Percentiles rank a stretch among this genome's conserved stretches.
Conservation (phyloP, 2,113 vertebrate genomes). For the Gobius niger region DNA sequence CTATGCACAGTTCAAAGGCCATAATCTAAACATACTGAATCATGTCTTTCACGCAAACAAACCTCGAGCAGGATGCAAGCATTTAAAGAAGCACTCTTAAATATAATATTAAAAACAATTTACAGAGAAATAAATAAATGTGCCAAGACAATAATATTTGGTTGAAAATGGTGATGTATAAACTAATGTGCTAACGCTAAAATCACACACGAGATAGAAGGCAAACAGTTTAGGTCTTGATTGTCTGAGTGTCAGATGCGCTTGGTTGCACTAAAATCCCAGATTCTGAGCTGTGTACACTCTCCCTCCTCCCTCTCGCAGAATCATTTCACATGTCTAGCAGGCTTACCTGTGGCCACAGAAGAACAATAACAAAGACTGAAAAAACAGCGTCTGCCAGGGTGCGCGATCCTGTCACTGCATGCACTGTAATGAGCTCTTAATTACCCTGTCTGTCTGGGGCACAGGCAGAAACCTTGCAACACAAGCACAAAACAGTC, state of each 20-base stretch:
- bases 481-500: conserved; percentile 54
- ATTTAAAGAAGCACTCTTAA: conserved; percentile 4
- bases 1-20: conserved; percentile 43
- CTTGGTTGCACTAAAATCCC: conserved; percentile 66
- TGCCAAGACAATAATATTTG: conserved; percentile 43
- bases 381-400: conserved; percentile 66
- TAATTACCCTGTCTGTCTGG: conserved; percentile 79
- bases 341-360: conserved; percentile 71
- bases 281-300: conserved; percentile 42
- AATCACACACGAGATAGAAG: conserved; percentile 56
- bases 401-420: conserved; percentile 71
- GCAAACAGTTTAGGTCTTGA: conserved; percentile 69
- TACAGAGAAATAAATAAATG: neutral
- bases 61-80: conserved; percentile 39
- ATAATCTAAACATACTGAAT: conserved; percentile 23
- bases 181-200: too few relatives aligned
- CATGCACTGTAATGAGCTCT: conserved; percentile 76
- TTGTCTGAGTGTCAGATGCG: conserved; percentile 68
- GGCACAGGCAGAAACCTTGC: conserved; percentile 55
- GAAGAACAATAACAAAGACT: conserved; percentile 71
- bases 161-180: too few relatives aligned
- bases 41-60: conserved; percentile 17
- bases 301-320: conserved; percentile 48
- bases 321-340: conserved; percentile 72
- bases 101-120: neutral